Evolutionary conservation across 2,113 vertebrate species (phyloP), one percentile per base, ranked within the genome.

Genomic region (Otus sunia): DNA sequence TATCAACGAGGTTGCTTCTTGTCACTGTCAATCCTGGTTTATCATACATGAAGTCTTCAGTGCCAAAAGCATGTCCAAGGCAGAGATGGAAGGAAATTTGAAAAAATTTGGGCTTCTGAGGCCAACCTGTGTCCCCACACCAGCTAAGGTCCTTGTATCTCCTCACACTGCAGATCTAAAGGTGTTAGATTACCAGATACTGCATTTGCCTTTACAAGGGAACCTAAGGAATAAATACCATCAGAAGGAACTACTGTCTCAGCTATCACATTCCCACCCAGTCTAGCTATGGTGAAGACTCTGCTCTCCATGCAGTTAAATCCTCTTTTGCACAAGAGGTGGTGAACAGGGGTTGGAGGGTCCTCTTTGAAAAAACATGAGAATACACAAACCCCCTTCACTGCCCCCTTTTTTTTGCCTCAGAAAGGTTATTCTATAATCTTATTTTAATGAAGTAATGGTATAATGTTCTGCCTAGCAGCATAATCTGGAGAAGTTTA

Each of bases 221-320:
- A 74, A 73, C 12, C 36, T n/a, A 62, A 66, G 30, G 32, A 50
- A 67, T 18, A 66, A 53, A 25, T 11, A 19, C 10, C 34, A 22
- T 60, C 16, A 32, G 41, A 60, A 71, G 27, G 27, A 72, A 43
- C 45, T 32, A 19, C 10, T 49, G 10, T 58, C 55, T 56, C 29
- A 2, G 22, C 26, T 53, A 41, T 16, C 20, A 27, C 1, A 2
- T 32, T n/a, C 49, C 15, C 23, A 34, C 43, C 27, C 34, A 52
- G 0, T 5, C 43, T 45, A 85, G 22, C n/a, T n/a, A 15, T 25
- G 55, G 6, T 2, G 29, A 32, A 32, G 56, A 1, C 34, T 2
- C 12, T 79, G 71, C 37, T 60, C 14, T 53, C 47, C 52, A 16
- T 5, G 37, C 25, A 43, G 36, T 45, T 62, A 66, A 76, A 86